Evolutionary conservation across 2,888 invertebrate genomes (phyloP), one percentile per base, ranked within the genome.

Genomic region (Tyria jacobaeae): DNA sequence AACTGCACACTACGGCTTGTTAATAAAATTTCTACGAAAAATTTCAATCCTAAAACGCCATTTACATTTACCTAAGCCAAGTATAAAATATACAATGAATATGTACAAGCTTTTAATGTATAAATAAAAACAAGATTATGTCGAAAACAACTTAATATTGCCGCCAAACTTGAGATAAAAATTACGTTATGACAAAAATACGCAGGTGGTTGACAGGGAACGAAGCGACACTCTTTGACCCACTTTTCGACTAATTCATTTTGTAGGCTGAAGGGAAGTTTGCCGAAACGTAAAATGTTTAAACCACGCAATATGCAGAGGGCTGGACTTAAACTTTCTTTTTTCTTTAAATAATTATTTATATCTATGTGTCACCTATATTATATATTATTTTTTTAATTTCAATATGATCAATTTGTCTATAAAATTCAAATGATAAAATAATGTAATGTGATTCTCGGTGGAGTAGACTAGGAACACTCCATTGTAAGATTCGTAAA

Each of bases 211-310:
- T 68, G 65, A 71, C 66, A 63, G 60, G 66, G 68, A 64, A 21
- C 50, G 64, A 62, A 66, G 65, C 66, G 69, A 57, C 66, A 57
- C 65, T 58, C 72, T 83, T 78, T 89, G 90, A 87, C 90, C 90
- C 81, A 90, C 85, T 90, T 90, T 84, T 76, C 77, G 83, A 86
- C 85, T 89, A 89, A 89, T 89, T 89, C 86, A 78, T 83, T 84
- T 81, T 76, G 74, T 61, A 56, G 61, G 25, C 70, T 72, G 79
- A 68, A 76, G 74, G 74, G 68, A 75, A 78, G 79, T 79, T 77
- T 76, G 78, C 70, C 78, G 71, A 80, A 84, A 84, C 83, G 86
- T 85, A 84, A 81, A 80, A 73, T 79, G 71, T 80, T 80, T 71
- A 70, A 62, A 66, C 71, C 62, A 54, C 63, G 70, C 68, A 71